phyloP scores from a whole-genome alignment of 2,888 invertebrate species.

The Tachina grossa region DNA sequence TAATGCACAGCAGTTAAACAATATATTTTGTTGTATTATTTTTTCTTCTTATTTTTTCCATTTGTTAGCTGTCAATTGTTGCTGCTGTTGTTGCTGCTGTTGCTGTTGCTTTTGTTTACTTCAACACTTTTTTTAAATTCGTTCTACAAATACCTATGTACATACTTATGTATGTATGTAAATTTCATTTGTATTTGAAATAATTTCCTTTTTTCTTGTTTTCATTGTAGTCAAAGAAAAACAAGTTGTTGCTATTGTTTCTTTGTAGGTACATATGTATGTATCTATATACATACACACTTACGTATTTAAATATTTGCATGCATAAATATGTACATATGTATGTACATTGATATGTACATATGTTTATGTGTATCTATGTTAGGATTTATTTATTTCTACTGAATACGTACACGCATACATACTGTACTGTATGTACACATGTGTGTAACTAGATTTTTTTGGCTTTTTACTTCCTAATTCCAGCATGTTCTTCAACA shows the following conservation, averaged over 20 bases:
- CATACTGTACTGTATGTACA: background rate
- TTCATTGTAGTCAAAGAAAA: slow-evolving; percentile 24
- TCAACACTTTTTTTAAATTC: slow-evolving; percentile 44
- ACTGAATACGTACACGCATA: background rate
- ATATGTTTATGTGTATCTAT: background rate
- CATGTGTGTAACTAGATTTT: background rate
- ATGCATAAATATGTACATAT: background rate
- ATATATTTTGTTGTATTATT: slow-evolving; percentile 21
- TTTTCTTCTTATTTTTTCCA: slow-evolving; percentile 53
- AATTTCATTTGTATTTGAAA: slow-evolving; percentile 14
- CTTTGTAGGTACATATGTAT: background rate
- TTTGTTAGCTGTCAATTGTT: slow-evolving; percentile 51
- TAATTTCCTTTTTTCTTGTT: slow-evolving; percentile 13
- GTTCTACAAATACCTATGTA: slow-evolving; percentile 42
- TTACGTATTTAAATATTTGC: background rate
- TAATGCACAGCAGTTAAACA: slow-evolving; percentile 38
- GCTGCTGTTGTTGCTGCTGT: slow-evolving; percentile 31
- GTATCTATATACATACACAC: background rate
- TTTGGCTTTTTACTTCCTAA: slow-evolving; percentile 15
- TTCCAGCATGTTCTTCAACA: slow-evolving; percentile 3
- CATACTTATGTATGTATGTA: too few species aligned
- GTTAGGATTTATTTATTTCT: background rate
- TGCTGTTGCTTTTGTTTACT: slow-evolving; percentile 45
- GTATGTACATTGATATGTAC: background rate
- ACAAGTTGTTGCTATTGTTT: background rate